A percentile compares a stretch with the other conserved stretches of the same genome.
These are phyloP conservation scores for Eleginops maclovinus DNA, from an alignment of 2,113 vertebrate species.

Conservation along the genomic window DNA sequence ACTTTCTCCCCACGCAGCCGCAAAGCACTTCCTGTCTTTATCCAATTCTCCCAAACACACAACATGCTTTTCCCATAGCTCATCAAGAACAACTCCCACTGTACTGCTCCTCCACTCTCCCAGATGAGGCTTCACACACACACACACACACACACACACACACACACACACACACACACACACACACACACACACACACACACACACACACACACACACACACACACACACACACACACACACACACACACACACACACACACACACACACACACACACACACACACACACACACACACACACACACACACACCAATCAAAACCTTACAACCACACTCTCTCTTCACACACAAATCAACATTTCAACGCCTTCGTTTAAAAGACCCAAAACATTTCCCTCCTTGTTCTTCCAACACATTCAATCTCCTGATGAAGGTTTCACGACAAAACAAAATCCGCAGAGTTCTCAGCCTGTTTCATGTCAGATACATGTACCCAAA, in stretches of 20 bases:
- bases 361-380: no score
- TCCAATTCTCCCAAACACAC: slow-evolving; percentile 25
- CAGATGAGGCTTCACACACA: not conserved
- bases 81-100: not conserved
- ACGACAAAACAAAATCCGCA: not conserved
- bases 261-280: not conserved
- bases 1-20: slow-evolving; percentile 41
- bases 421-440: not conserved
- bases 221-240: not conserved
- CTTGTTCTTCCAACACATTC: no score
- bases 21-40: slow-evolving; percentile 50
- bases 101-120: not conserved
- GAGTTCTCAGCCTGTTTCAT: not conserved
- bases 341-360: slow-evolving; percentile 5
- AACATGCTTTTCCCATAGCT: slow-evolving; percentile 24
- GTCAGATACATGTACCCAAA: not conserved
- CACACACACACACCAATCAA: not conserved
- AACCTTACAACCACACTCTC: slow-evolving; percentile 18
- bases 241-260: not conserved
- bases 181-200: not conserved
- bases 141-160: not conserved
- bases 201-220: not conserved
- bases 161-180: not conserved
- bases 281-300: not conserved
- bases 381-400: no score